Percentiles rank a stretch among this genome's conserved stretches.
These are phyloP conservation scores for Huso huso DNA, from an alignment of 2,797 vertebrate genomes.

Conservation along the genomic window DNA sequence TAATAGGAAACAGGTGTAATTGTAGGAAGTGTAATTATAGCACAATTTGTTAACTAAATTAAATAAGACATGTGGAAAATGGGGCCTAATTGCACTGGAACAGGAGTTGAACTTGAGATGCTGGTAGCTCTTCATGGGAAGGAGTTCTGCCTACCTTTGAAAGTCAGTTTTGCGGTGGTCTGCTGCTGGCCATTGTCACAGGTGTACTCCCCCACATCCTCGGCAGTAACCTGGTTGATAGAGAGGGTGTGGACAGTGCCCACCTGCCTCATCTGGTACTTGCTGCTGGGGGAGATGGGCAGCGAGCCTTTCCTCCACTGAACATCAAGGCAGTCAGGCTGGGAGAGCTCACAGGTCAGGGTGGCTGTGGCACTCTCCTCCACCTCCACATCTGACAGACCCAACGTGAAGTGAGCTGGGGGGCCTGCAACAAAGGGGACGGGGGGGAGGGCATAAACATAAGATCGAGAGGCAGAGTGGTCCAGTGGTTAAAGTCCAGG, in stretches of 20 bases:
- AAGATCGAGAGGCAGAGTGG: too few relatives aligned
- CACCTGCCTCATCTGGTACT: constrained; percentile 34
- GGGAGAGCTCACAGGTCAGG: constrained; percentile 33
- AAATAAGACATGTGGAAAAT: too few relatives aligned
- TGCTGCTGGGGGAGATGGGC: constrained; percentile 24
- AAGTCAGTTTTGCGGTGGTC: constrained; percentile 41
- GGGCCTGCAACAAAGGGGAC: constrained; percentile 31
- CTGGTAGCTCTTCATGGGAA: too few relatives aligned
- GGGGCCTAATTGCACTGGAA: too few relatives aligned
- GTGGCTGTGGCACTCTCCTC: constrained; percentile 29
- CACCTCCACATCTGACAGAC: constrained; percentile 29
- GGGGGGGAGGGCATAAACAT: too few relatives aligned
- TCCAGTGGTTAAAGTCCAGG: too few relatives aligned
- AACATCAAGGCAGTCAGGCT: constrained; percentile 7
- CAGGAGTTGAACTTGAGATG: too few relatives aligned
- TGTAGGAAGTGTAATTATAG: too few relatives aligned
- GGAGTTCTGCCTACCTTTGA: constrained; percentile 32
- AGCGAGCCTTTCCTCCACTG: constrained; percentile 30
- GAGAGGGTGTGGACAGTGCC: constrained; percentile 37
- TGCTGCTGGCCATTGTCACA: constrained; percentile 37
- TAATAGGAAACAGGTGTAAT: too few relatives aligned
- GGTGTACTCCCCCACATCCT: constrained; percentile 41
- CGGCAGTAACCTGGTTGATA: constrained; percentile 23
- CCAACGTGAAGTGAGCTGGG: constrained; percentile 40
- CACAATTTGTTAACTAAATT: too few relatives aligned